Conservation (phyloP, 2,113 vertebrate genomes). For the Vidua macroura region DNA sequence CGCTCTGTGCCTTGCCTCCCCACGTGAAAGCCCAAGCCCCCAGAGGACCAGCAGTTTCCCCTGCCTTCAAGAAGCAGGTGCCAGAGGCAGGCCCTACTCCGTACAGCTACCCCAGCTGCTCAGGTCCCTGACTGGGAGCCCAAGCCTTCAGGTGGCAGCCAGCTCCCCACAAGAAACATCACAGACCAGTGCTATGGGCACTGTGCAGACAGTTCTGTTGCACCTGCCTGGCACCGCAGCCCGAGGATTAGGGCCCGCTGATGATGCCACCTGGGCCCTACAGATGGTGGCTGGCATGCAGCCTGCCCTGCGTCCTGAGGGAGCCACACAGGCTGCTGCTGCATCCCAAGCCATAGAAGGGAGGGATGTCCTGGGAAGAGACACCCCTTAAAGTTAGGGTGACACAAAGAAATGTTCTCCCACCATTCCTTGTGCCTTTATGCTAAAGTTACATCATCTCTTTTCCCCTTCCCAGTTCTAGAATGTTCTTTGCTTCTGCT, state of each 20-base stretch:
- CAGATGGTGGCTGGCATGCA: rapidly evolving
- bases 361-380: background rate
- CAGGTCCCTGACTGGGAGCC: no score
- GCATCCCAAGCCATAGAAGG: background rate
- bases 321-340: background rate
- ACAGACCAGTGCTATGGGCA: rapidly evolving
- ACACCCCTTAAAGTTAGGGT: background rate
- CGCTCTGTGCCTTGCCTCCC: rapidly evolving
- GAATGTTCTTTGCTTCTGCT: background rate
- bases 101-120: background rate
- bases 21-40: background rate
- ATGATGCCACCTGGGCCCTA: rapidly evolving
- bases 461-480: background rate
- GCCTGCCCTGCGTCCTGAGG: background rate
- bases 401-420: background rate
- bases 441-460: background rate
- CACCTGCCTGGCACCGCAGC: background rate
- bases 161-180: no score
- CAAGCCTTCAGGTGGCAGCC: background rate
- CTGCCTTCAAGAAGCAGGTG: no score
- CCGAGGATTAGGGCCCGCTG: rapidly evolving
- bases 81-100: background rate
- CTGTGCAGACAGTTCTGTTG: background rate
- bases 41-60: background rate
- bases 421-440: background rate